Evolutionary conservation across 2,888 invertebrate genomes (phyloP), one percentile per base, ranked within the genome.

Genomic region (Limnephilus lunatus): DNA sequence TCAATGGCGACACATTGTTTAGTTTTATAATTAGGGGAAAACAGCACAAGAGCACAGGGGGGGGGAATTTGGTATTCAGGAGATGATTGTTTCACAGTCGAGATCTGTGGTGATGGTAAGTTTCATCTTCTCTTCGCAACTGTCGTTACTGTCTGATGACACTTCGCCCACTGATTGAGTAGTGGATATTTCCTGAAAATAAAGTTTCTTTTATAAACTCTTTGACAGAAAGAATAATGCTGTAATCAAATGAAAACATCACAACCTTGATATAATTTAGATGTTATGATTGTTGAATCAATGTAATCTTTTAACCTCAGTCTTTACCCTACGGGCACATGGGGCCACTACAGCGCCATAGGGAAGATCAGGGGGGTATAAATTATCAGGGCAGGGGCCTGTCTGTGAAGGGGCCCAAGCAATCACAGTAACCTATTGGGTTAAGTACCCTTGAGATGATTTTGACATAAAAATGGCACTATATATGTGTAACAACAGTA

Each of bases 61-160:
- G 31, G 88, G 80, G 31, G 48, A 9, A 89, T 30, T 90, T 91
- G 35, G 92, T 87, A 39, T 89, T 88, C 25, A 91, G n/a, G 53
- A 91, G 32, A 93, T 90, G 25, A 93, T 93, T 85, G 95, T 94
- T 1, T 96, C 97, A 19, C 95, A 96, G 91, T 97, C 97, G 15
- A 95, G 96, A 0, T 97, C 97, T 7, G 97, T 96, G 94, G 97
- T 97, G 89, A 97, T 97, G 11, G 97, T 97, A 11, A 98, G 97
- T 96, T 98, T 97, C 97, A 98, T 98, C 95, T 98, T 98, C 94
- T 97, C 97, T 94, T 98, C 97, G 94, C 97, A 97, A 94, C 97
- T 97, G 94, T 97, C 97, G 91, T 97, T 97, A 92, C 97, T 97
- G 94, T 97, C 98, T 0, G 97, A 97, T 4, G 97, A 96, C 11